These are phyloP conservation scores for Sylvicola cinctus DNA, from an alignment of 2,888 invertebrate genomes.

Conservation along the genomic window DNA sequence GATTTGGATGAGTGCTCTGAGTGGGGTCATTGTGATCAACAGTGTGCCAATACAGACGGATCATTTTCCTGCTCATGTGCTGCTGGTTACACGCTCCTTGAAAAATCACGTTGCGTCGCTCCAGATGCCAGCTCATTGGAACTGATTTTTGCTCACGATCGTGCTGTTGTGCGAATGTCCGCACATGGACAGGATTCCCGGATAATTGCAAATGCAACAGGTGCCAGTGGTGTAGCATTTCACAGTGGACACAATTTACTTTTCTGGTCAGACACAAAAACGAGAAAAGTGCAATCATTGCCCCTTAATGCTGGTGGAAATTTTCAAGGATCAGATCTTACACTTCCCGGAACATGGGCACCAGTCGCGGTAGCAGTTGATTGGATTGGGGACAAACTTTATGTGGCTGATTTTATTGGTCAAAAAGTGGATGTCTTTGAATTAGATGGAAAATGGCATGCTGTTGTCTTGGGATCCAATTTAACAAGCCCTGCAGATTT, in stretches of 20 bases:
- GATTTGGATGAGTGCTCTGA: constrained; percentile 84
- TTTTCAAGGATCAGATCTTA: constrained; percentile 40
- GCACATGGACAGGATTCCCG: constrained; percentile 39
- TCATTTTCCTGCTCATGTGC: constrained; percentile 71
- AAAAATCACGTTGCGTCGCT: constrained; percentile 41
- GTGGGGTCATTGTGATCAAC: constrained; percentile 90
- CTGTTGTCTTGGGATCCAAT: constrained; percentile 78
- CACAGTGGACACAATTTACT: constrained; percentile 55
- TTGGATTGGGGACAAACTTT: constrained; percentile 92
- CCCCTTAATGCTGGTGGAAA: constrained; percentile 17
- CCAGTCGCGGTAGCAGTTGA: constrained; percentile 86
- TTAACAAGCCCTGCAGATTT: constrained; percentile 80
- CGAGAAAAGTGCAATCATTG: constrained; percentile 47
- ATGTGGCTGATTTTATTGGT: constrained; percentile 81
- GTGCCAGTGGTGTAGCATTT: constrained; percentile 71
- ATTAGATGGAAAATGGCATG: constrained; percentile 67
- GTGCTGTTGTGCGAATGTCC: constrained; percentile 48
- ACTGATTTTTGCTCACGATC: constrained; percentile 49
- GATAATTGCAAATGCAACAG: constrained; percentile 57
- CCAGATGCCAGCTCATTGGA: constrained; percentile 34
- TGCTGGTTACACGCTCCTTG: constrained; percentile 45
- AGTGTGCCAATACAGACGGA: constrained; percentile 73
- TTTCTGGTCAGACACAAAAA: constrained; percentile 81
- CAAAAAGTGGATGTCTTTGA: constrained; percentile 91
- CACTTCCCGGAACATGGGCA: constrained; percentile 67